Evolutionary conservation across 1,140 invertebrate species (phyloP).

Genomic region (Ctenoplectra terminalis): DNA sequence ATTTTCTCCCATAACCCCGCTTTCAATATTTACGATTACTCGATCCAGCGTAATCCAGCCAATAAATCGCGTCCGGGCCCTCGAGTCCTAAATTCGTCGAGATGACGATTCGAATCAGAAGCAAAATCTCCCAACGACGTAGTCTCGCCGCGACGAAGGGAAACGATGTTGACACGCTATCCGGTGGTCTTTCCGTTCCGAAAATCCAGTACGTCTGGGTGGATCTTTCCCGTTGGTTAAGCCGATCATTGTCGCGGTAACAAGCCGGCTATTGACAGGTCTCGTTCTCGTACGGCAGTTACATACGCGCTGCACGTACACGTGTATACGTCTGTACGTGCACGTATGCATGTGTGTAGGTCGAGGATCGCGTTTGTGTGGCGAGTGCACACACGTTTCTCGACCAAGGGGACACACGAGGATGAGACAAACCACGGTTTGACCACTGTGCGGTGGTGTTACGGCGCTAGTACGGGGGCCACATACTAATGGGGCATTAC

Average conservation of each 20-base stretch:
- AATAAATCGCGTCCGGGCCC: slow-evolving; percentile 17
- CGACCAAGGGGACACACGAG: slow-evolving; percentile 62
- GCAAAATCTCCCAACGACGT: slow-evolving; percentile 6
- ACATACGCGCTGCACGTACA: slow-evolving; percentile 27
- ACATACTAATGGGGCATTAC: slow-evolving; percentile 83
- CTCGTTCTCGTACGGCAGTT: slow-evolving; percentile 65
- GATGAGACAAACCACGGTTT: slow-evolving; percentile 73
- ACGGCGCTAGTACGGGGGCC: slow-evolving; percentile 76
- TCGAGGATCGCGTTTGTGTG: too few relatives aligned
- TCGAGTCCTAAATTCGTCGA: slow-evolving; percentile 43
- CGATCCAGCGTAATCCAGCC: not conserved
- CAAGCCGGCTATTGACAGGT: slow-evolving; percentile 81
- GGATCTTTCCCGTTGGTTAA: slow-evolving; percentile 81
- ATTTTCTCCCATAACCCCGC: too few relatives aligned
- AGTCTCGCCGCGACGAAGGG: slow-evolving; percentile 9
- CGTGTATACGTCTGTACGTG: slow-evolving; percentile 25
- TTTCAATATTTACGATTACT: slow-evolving; percentile 27
- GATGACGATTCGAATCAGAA: slow-evolving; percentile 50
- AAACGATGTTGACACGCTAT: slow-evolving; percentile 67
- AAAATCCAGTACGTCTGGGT: slow-evolving; percentile 68
- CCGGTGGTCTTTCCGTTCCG: slow-evolving; percentile 36
- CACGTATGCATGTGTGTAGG: not conserved
- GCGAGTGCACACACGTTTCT: not conserved
- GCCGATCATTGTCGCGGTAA: slow-evolving; percentile 82
- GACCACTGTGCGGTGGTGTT: slow-evolving; percentile 77